Base-by-base conservation (phyloP, 2,888 invertebrate genomes). In the Alsophila aescularia region DNA sequence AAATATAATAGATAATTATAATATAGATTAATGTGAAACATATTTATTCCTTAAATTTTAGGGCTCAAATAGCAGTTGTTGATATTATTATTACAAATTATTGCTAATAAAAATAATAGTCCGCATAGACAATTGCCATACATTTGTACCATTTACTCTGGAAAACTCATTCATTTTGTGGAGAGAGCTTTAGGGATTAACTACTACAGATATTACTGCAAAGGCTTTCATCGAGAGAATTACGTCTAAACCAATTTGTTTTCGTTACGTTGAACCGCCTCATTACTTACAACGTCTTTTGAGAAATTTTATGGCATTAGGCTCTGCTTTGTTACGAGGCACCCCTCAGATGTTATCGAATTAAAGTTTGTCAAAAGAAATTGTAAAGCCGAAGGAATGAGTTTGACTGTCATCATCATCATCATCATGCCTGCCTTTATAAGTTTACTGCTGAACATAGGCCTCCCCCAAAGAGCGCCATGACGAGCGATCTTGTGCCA, bases 231-330 rank as follows among this genome's bases (percentile, higher is more conserved):
- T 67, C 66, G 66, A 50, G 54, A 68, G 67, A 67, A 69, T 67
- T 69, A 59, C 51, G 67, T 60, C 67, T 71, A 62, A 67, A 73
- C 70, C 70, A 75, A 75, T 77, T 74, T 72, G 65, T 75, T 72
- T 72, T 69, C 69, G 64, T 73, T 69, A 65, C 66, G 66, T 69
- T 70, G 64, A 70, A 75, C 58, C 62, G 63, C 66, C 63, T 69
- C 68, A 67, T 74, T 74, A 72, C 66, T 71, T 67, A 64, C 66
- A 59, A 64, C 51, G 60, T 63, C 63, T 63, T 63, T 58, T 56
- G 60, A 50, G 45, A 59, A 62, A 60, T 61, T 59, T 61, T 48
- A 57, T 61, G 54, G 49, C 37, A 63, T 60, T 60, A 59, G 36
- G 36, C 52, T 56, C 59, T 43, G 53, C 39, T 60, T 58, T 56